A percentile compares a stretch with the other conserved stretches of the same genome.
Conservation (phyloP, 2,888 invertebrate species). For the Xanthorhoe designata region DNA sequence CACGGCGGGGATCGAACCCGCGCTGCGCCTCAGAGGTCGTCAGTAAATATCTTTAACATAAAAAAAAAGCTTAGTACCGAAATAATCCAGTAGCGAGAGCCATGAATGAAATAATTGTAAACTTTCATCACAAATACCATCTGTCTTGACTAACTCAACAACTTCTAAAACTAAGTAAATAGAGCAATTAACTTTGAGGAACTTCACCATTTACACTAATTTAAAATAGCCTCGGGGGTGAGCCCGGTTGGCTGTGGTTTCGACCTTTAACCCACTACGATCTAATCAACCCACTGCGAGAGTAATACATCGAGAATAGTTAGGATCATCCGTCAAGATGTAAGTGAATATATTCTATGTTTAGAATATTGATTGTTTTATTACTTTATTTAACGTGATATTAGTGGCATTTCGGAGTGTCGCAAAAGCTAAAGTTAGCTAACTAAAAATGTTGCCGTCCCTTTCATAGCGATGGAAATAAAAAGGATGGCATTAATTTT, state of each 20-base stretch:
- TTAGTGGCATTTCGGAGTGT: no score
- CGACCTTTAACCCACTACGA: slow-evolving; percentile 11
- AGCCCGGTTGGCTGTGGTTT: slow-evolving; percentile 16
- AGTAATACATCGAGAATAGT: neutral
- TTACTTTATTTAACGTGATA: neutral
- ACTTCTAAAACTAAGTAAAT: slow-evolving; percentile 8
- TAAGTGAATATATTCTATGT: neutral
- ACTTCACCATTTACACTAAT: slow-evolving; percentile 20
- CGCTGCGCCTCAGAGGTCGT: no score
- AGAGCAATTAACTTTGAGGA: slow-evolving; percentile 24
- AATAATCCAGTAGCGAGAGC: neutral
- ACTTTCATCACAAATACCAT: neutral
- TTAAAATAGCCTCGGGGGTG: slow-evolving; percentile 18
- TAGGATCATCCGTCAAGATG: neutral
- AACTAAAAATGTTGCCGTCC: no score
- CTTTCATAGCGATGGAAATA: no score
- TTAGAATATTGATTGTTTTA: neutral
- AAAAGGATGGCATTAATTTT: no score
- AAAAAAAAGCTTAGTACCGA: no score
- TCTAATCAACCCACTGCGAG: slow-evolving; percentile 12
- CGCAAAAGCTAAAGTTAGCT: no score
- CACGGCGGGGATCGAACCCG: no score
- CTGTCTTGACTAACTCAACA: slow-evolving; percentile 11
- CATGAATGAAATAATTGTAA: neutral
- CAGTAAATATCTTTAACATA: no score